phyloP scores from a whole-genome alignment of 2,888 invertebrate species.

The Lithosia quadra region DNA sequence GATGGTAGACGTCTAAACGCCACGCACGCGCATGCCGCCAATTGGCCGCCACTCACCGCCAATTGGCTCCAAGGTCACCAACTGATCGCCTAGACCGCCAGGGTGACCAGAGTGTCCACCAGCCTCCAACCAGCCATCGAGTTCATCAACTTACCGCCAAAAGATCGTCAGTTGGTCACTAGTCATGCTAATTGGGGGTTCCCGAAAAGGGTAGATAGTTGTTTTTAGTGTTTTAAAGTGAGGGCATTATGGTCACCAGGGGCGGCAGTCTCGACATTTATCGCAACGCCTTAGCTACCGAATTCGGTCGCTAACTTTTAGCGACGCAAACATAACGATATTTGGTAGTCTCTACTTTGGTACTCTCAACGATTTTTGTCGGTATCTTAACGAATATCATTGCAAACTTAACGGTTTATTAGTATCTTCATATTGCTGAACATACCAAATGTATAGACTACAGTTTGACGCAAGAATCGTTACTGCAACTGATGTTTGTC shows the following conservation, averaged over 20 bases:
- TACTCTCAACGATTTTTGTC: no score
- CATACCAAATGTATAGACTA: no score
- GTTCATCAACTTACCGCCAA: conserved; percentile 60
- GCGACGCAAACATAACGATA: no score
- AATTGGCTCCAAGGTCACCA: conserved; percentile 55
- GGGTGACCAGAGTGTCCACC: conserved; percentile 34
- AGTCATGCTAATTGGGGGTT: conserved; percentile 57
- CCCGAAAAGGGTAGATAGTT: conserved; percentile 47
- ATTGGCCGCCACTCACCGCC: conserved; percentile 47
- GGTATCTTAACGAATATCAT: no score
- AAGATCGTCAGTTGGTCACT: conserved; percentile 58
- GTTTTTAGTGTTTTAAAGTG: conserved; percentile 52
- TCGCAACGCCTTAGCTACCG: no score
- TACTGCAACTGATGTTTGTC: no score
- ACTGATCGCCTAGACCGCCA: conserved; percentile 45
- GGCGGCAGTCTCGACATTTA: no score
- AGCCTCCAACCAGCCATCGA: conserved; percentile 48
- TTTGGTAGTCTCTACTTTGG: no score
- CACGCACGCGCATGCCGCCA: conserved; percentile 29
- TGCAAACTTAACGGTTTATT: no score
- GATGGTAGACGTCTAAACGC: conserved; percentile 91
- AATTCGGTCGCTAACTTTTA: no score
- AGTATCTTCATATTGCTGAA: no score
- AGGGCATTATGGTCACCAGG: conserved; percentile 42
- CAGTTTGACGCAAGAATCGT: no score